Evolutionary conservation across 2,888 invertebrate species (phyloP).

Genomic region (Agonopterix heracliana): DNA sequence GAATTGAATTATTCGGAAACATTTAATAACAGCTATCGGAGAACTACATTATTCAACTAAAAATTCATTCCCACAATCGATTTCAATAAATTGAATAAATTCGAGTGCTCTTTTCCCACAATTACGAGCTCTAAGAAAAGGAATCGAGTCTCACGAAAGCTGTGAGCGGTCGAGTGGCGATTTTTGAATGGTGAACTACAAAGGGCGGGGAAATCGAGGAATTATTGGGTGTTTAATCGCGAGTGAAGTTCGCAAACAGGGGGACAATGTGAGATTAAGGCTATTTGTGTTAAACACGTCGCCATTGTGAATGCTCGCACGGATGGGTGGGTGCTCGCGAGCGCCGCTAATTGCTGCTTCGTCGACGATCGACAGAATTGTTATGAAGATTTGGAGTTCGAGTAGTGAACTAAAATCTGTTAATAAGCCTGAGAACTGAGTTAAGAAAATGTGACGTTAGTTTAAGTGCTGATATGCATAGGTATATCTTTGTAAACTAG

Average conservation of each 20-base stretch:
- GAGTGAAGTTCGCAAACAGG: constrained; percentile 51
- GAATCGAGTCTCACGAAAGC: constrained; percentile 26
- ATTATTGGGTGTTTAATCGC: constrained; percentile 55
- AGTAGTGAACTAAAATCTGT: constrained; percentile 10
- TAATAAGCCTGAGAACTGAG: constrained; percentile 48
- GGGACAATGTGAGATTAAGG: constrained; percentile 49
- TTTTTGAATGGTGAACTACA: constrained; percentile 41
- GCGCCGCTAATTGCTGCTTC: constrained; percentile 28
- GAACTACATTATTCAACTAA: constrained; percentile 24
- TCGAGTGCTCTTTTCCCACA: constrained; percentile 62
- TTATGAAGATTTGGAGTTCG: constrained; percentile 27
- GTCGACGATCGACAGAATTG: constrained; percentile 16
- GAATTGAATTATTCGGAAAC: constrained; percentile 45
- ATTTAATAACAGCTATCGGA: constrained; percentile 31
- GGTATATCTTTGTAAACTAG: too few relatives aligned
- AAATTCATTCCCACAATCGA: constrained; percentile 56
- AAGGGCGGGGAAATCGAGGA: constrained; percentile 35
- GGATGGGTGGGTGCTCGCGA: constrained; percentile 24
- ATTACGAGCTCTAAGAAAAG: constrained; percentile 39
- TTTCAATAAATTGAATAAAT: constrained; percentile 42
- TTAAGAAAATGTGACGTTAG: too few relatives aligned
- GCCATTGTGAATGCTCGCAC: constrained; percentile 48
- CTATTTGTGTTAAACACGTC: constrained; percentile 65
- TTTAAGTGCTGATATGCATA: too few relatives aligned
- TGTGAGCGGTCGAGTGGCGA: constrained; percentile 56